Percentiles rank a stretch among this genome's conserved stretches.
These are phyloP conservation scores for Heloderma charlesbogerti DNA, from an alignment of 2,113 vertebrate species.

Conservation along the genomic window DNA sequence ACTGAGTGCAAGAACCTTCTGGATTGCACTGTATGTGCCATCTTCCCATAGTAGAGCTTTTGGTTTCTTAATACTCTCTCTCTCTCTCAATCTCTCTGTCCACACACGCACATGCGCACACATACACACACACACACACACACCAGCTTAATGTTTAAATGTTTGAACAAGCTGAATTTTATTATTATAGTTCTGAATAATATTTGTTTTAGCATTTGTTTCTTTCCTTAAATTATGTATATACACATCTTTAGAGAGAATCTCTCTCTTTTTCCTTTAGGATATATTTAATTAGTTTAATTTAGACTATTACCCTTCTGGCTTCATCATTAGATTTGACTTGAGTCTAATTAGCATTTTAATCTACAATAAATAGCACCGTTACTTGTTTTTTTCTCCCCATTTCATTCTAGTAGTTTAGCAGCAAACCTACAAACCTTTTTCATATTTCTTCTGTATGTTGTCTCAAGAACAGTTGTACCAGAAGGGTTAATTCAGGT, in stretches of 20 bases:
- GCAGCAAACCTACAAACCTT: constrained; percentile 32
- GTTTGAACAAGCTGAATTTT: not conserved
- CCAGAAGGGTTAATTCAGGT: not conserved
- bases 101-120: too few relatives aligned
- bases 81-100: too few relatives aligned
- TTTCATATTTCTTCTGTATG: constrained; percentile 1
- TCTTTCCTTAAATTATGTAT: constrained; percentile 55
- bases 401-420: constrained; percentile 12
- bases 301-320: constrained; percentile 48
- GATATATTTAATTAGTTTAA: constrained; percentile 68
- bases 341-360: constrained; percentile 59
- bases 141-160: constrained; percentile 25
- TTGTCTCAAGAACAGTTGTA: not conserved
- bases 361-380: constrained; percentile 54
- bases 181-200: not conserved
- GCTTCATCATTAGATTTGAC: constrained; percentile 52
- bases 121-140: not conserved
- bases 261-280: constrained; percentile 46
- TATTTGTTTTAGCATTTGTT: constrained; percentile 36
- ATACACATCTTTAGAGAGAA: constrained; percentile 29
- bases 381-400: not conserved
- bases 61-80: not conserved
- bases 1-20: not conserved
- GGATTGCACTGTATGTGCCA: not conserved
- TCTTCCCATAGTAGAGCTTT: not conserved